These are phyloP conservation scores for Ormyrus thymus DNA, from an alignment of 2,888 invertebrate species.

Conservation along the genomic window DNA sequence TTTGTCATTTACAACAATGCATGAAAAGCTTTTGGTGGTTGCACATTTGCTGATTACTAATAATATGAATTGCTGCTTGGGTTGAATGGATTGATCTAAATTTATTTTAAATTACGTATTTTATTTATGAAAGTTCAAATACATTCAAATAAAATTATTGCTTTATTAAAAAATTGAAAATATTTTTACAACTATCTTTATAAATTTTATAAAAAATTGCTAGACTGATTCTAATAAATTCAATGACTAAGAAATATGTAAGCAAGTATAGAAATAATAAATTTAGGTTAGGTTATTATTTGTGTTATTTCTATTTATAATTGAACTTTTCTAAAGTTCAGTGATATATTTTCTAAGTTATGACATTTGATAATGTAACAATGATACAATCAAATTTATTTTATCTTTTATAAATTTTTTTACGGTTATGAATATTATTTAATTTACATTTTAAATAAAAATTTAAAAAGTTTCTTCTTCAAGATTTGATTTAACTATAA, in stretches of 20 bases:
- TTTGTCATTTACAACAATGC: not conserved
- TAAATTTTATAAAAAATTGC: not conserved
- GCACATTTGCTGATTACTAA: not conserved
- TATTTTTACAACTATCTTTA: too few species aligned
- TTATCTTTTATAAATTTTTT: not conserved
- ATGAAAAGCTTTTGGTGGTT: conserved; percentile 17
- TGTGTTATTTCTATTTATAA: not conserved
- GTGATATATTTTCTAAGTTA: too few species aligned
- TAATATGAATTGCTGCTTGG: conserved; percentile 2
- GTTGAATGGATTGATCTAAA: not conserved
- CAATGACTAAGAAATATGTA: not conserved
- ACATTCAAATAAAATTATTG: not conserved
- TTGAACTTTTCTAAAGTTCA: too few species aligned
- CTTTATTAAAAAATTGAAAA: not conserved
- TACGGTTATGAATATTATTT: not conserved
- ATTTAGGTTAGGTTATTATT: conserved; percentile 29
- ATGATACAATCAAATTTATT: too few species aligned
- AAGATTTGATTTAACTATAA: not conserved
- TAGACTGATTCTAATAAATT: not conserved
- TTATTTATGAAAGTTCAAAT: not conserved
- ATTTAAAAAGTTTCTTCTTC: too few species aligned
- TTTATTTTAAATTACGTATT: conserved; percentile 15
- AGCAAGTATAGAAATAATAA: conserved; percentile 3
- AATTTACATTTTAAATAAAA: too few species aligned
- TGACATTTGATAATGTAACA: too few species aligned